Evolutionary conservation across 2,113 vertebrate species (phyloP).

Genomic region (Thunnus maccoyii): DNA sequence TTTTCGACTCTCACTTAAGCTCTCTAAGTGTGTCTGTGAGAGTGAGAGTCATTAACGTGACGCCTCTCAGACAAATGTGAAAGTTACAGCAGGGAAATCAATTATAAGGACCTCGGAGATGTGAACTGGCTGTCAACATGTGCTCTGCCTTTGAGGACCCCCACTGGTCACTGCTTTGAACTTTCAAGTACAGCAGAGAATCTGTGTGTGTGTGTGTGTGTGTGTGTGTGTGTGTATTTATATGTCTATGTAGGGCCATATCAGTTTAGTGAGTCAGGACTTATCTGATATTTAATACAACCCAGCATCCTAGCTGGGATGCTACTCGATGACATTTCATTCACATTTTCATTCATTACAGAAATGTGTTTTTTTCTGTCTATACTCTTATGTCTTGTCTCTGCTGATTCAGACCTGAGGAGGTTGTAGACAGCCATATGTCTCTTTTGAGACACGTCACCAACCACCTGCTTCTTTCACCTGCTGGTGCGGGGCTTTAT

Average conservation of each 20-base stretch:
- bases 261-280: neutral
- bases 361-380: too few species aligned
- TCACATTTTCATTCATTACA: too few species aligned
- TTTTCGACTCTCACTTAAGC: slow-evolving; percentile 9
- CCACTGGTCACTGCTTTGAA: slow-evolving; percentile 4
- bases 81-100: slow-evolving; percentile 32
- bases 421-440: too few species aligned
- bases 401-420: too few species aligned
- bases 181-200: neutral
- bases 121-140: neutral
- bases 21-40: neutral
- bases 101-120: slow-evolving; percentile 13
- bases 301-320: too few species aligned
- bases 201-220: slow-evolving; percentile 7
- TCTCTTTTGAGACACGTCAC: too few species aligned
- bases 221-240: neutral
- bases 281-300: slow-evolving; percentile 1
- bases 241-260: neutral
- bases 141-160: neutral
- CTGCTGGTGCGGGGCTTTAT: too few species aligned
- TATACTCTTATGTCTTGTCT: too few species aligned
- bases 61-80: neutral
- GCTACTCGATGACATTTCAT: too few species aligned
- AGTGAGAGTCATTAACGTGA: slow-evolving; percentile 25
- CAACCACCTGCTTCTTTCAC: too few species aligned